Percentiles rank a stretch among this genome's conserved stretches.
Evolutionary conservation across 2,797 vertebrate genomes (phyloP).

Genomic region (Pantherophis vulpinus): DNA sequence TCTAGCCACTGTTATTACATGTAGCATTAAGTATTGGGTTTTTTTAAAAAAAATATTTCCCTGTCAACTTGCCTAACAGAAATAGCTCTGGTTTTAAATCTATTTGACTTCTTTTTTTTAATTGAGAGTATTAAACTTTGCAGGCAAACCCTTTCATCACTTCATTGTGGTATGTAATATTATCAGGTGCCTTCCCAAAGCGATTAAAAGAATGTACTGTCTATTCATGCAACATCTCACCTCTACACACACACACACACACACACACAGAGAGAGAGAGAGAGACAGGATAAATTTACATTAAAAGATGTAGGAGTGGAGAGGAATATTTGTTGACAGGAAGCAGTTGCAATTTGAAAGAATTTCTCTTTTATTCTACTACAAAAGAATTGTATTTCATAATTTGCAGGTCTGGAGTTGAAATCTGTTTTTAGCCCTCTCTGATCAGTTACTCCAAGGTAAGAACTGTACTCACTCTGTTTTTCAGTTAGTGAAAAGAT

Average conservation of each 20-base stretch:
- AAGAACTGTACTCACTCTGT: background rate
- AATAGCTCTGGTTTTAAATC: too few species aligned
- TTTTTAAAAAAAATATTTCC: too few species aligned
- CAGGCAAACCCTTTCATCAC: background rate
- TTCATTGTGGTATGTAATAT: background rate
- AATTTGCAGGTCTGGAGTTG: background rate
- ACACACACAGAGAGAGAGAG: fast-evolving
- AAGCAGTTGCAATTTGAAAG: background rate
- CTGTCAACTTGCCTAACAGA: too few species aligned
- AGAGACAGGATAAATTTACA: background rate
- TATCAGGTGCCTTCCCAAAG: background rate
- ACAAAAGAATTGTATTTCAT: background rate
- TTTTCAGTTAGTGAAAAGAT: background rate
- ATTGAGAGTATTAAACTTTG: background rate
- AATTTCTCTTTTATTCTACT: background rate
- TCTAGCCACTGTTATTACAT: too few species aligned
- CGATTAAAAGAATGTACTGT: background rate
- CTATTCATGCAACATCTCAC: background rate
- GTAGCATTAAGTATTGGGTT: too few species aligned
- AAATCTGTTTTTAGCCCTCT: background rate
- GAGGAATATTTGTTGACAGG: background rate
- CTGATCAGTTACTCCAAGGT: background rate
- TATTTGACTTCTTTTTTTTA: background rate
- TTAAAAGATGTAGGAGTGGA: background rate
- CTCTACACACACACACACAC: background rate